phyloP scores from a whole-genome alignment of 53 echinoderm and acorn worm genomes.

The Mesocentrotus franciscanus region DNA sequence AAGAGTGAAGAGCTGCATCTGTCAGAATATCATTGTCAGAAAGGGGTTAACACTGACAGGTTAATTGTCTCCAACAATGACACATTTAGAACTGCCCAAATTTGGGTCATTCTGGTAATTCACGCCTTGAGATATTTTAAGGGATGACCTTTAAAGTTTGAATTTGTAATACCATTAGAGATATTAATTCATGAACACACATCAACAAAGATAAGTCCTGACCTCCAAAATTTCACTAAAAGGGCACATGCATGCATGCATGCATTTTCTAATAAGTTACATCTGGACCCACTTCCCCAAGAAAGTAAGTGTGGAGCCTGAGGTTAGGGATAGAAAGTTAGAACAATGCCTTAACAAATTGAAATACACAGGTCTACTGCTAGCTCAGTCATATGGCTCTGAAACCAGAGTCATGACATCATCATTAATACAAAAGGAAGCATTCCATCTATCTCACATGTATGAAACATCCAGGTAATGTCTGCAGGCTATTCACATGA shows the following conservation, averaged over 20 bases:
- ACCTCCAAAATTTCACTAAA: too few relatives aligned
- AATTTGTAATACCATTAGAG: background rate
- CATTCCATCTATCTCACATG: background rate
- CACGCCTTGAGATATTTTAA: background rate
- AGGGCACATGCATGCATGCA: too few relatives aligned
- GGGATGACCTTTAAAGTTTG: background rate
- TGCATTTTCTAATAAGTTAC: too few relatives aligned
- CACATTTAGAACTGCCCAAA: background rate
- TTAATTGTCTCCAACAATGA: background rate
- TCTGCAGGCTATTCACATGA: conserved; percentile 7
- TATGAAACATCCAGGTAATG: background rate
- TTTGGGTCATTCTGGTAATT: background rate
- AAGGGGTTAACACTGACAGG: conserved; percentile 2
- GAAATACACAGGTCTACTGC: too few relatives aligned
- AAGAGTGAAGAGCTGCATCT: background rate
- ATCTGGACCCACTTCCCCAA: too few relatives aligned
- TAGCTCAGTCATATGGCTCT: too few relatives aligned
- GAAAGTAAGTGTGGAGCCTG: too few relatives aligned
- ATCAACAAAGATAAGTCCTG: background rate
- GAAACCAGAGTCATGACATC: background rate
- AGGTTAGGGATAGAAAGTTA: too few relatives aligned
- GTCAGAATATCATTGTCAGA: background rate
- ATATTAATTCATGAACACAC: background rate
- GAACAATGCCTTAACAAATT: too few relatives aligned
- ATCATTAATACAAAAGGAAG: background rate